phyloP scores from a whole-genome alignment of 2,888 invertebrate genomes.

The Frankliniella fusca region DNA sequence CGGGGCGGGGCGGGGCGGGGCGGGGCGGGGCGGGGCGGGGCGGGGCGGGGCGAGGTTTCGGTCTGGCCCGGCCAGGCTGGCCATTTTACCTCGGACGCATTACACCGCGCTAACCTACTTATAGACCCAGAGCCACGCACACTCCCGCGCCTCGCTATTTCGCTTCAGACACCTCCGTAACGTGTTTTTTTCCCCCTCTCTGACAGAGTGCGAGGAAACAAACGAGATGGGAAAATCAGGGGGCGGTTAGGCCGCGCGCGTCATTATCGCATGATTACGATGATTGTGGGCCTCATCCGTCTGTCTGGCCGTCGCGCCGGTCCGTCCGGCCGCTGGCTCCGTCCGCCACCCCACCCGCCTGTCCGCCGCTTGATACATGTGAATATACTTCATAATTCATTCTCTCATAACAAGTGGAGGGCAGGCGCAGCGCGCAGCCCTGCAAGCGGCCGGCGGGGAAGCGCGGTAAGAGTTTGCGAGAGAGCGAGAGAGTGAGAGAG shows the following conservation, averaged over 20 bases:
- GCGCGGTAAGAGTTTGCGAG: neutral
- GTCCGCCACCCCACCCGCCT: neutral
- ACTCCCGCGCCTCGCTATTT: neutral
- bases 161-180: neutral
- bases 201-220: neutral
- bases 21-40: too few species aligned
- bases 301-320: neutral
- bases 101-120: too few species aligned
- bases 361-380: constrained; percentile 12
- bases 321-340: neutral
- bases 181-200: neutral
- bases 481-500: neutral
- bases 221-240: neutral
- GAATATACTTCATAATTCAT: constrained; percentile 22
- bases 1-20: too few species aligned
- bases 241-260: neutral
- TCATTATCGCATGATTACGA: neutral
- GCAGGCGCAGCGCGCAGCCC: neutral
- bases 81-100: neutral
- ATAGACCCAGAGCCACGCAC: too few species aligned
- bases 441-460: too few species aligned
- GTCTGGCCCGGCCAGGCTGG: neutral
- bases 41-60: neutral
- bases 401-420: constrained; percentile 15
- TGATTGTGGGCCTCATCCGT: neutral